A percentile compares a stretch with the other conserved stretches of the same genome.
Conservation (phyloP, 2,113 vertebrate species). For the Dicaeum eximium region DNA sequence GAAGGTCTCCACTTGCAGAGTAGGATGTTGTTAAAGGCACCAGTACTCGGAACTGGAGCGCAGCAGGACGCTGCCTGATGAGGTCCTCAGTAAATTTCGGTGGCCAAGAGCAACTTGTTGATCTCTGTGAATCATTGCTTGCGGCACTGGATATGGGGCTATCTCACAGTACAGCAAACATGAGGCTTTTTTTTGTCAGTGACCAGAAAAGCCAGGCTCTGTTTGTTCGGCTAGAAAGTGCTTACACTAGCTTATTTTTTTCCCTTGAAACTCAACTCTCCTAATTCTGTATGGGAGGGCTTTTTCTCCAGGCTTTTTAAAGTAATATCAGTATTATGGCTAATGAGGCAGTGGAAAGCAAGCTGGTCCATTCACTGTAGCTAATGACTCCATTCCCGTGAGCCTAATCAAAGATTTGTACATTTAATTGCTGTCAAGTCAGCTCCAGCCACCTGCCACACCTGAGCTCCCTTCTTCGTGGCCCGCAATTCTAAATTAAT, state of each 20-base stretch:
- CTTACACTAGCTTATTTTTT: slow-evolving; percentile 55
- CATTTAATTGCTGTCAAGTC: slow-evolving; percentile 93
- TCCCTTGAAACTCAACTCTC: slow-evolving; percentile 49
- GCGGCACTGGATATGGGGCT: neutral
- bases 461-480: slow-evolving; percentile 77
- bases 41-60: neutral
- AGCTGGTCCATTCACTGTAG: slow-evolving; percentile 74
- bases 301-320: slow-evolving; percentile 67
- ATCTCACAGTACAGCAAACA: slow-evolving; percentile 37
- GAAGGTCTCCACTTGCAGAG: slow-evolving; percentile 25
- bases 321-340: slow-evolving; percentile 70
- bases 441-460: slow-evolving; percentile 88
- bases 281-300: slow-evolving; percentile 41
- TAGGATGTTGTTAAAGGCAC: slow-evolving; percentile 44
- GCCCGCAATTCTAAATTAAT: slow-evolving; percentile 76
- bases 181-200: neutral
- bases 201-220: slow-evolving; percentile 45
- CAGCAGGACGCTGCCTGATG: slow-evolving; percentile 1
- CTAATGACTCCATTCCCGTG: slow-evolving; percentile 87
- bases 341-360: slow-evolving; percentile 80
- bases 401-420: slow-evolving; percentile 93
- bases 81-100: slow-evolving; percentile 6
- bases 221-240: slow-evolving; percentile 63
- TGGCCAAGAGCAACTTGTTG: slow-evolving; percentile 40
- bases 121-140: neutral